Percentiles rank a stretch among this genome's conserved stretches.
Evolutionary conservation across 2,113 vertebrate genomes (phyloP).

Genomic region (Colaptes auratus): DNA sequence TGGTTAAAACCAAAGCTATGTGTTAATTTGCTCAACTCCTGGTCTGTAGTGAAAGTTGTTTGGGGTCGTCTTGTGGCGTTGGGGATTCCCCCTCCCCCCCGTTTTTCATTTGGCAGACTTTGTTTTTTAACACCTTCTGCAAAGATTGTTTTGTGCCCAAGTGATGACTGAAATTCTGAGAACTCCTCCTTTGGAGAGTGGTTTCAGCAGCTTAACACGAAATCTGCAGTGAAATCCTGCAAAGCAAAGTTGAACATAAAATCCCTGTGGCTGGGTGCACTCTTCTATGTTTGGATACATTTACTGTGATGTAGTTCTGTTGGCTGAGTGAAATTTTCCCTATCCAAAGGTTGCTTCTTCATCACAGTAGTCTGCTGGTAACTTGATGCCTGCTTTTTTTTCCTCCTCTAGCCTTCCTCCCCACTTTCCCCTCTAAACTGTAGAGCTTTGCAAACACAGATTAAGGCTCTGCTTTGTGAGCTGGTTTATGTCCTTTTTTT

Average conservation of each 20-base stretch:
- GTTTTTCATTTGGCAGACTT: background rate
- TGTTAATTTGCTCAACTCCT: background rate
- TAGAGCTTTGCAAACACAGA: background rate
- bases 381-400: background rate
- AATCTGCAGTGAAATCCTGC: background rate
- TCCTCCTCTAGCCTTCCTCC: background rate
- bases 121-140: background rate
- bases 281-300: background rate
- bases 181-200: background rate
- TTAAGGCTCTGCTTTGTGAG: background rate
- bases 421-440: background rate
- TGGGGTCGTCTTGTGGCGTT: rapidly evolving
- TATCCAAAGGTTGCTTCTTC: background rate
- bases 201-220: background rate
- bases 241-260: background rate
- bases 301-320: rapidly evolving
- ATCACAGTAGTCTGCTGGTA: background rate
- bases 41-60: background rate
- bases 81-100: too few species aligned
- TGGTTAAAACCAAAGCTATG: background rate
- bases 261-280: background rate
- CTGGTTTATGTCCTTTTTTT: background rate
- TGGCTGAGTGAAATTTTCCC: background rate
- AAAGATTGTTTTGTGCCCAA: background rate
- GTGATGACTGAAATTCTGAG: background rate